Percentiles rank a stretch among this genome's conserved stretches.
These are phyloP conservation scores for Ectemnius lituratus DNA, from an alignment of 2,888 invertebrate genomes.

Conservation along the genomic window DNA sequence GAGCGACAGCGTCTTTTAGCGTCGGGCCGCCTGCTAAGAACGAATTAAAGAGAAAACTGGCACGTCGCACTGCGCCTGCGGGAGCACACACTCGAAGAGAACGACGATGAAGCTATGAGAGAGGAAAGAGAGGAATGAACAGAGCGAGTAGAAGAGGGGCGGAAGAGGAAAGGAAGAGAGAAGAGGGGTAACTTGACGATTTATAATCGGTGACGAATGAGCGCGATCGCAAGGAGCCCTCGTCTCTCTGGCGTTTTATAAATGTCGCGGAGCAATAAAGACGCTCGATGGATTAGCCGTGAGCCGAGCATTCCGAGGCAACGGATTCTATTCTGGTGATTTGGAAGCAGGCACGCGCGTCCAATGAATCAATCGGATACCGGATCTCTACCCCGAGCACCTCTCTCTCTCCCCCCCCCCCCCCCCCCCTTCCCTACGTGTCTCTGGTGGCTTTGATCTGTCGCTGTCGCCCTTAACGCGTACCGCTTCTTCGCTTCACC, in stretches of 20 bases:
- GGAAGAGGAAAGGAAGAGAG: not conserved
- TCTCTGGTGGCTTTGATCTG: constrained; percentile 46
- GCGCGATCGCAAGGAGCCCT: constrained; percentile 54
- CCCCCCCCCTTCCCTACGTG: not conserved
- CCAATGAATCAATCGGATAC: constrained; percentile 77
- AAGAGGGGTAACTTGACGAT: constrained; percentile 60
- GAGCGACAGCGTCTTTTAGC: constrained; percentile 11
- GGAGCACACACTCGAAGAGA: not conserved
- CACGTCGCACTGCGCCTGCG: not conserved
- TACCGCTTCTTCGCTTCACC: constrained; percentile 12
- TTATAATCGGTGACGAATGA: constrained; percentile 70
- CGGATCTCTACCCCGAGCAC: constrained; percentile 37
- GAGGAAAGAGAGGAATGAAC: constrained; percentile 5
- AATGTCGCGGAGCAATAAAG: constrained; percentile 76
- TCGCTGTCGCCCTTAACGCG: too few species aligned
- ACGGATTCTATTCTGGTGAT: constrained; percentile 77
- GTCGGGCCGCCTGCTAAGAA: constrained; percentile 18
- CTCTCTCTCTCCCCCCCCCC: not conserved
- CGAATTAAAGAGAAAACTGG: constrained; percentile 15
- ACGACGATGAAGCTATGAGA: constrained; percentile 7
- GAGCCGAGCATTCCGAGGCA: constrained; percentile 73
- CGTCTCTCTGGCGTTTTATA: constrained; percentile 68
- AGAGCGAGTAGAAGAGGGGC: too few species aligned
- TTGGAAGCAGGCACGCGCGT: constrained; percentile 77
- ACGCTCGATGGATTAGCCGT: constrained; percentile 76